Evolutionary conservation across 2,113 vertebrate genomes (phyloP), one percentile per base, ranked within the genome.

Genomic region (Bubo bubo): DNA sequence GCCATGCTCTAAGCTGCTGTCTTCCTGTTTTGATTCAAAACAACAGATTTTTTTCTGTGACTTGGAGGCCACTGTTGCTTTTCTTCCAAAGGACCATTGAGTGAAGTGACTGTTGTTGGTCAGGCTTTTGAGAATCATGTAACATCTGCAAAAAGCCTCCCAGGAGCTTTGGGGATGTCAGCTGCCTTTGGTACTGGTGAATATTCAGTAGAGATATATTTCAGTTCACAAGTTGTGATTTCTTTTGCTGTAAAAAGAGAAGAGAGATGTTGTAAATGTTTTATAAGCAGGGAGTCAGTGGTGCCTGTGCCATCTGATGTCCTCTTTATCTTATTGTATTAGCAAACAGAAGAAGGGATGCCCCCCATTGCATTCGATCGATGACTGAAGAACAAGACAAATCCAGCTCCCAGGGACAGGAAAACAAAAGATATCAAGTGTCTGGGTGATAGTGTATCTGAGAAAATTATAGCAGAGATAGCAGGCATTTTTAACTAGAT

Each of bases 311-410:
- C 79, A 62, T 82, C 53, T 72, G 35, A 64, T 66, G 73, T 95
- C 39, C 45, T 79, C 64, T 94, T 93, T 83, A 81, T 75, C 75
- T 94, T 85, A 58, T 14, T 95, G 83, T 76, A 81, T 32, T 89
- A 64, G 39, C 70, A 94, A 91, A 76, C 47, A 90, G 45, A 64
- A 90, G 83, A 66, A 91, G 83, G 79, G 73, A 87, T 94, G 24
- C 23, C 45, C 79, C 63, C 70, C 92, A 59, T 91, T 62, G 41
- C 24, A 17, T 89, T 68, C 6, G 4, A 30, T 71, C 2, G 58
- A 93, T 96, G 97, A 94, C 32, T 89, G 96, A 96, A 84, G 88
- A 95, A 64, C 88, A 96, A 94, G 93, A 68, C 35, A 92, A 94
- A 82, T 79, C 39, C 62, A 12, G 70, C 71, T 93, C 80, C 88